These are phyloP conservation scores for Rhea pennata DNA, from an alignment of 2,113 vertebrate genomes.

Conservation along the genomic window DNA sequence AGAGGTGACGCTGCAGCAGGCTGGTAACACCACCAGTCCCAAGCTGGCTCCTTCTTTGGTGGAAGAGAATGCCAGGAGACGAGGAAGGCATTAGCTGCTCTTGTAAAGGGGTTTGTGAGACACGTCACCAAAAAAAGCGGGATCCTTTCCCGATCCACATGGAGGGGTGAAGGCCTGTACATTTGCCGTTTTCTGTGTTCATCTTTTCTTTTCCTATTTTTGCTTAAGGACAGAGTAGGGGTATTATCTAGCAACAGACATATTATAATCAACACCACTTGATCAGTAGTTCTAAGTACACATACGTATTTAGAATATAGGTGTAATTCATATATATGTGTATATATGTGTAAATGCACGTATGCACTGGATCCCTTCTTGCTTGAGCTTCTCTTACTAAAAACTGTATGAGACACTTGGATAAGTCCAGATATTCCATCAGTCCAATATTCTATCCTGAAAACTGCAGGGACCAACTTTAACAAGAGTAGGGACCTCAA, in stretches of 20 bases:
- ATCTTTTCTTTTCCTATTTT: not conserved
- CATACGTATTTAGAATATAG: not conserved
- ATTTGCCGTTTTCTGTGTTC: not conserved
- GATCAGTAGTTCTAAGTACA: not conserved
- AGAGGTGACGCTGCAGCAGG: not conserved
- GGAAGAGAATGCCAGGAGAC: not conserved
- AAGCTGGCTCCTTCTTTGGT: not conserved
- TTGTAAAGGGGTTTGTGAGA: not conserved
- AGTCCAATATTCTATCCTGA: not conserved
- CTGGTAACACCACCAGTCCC: not conserved
- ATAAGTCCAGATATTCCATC: not conserved
- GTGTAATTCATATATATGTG: too few species aligned
- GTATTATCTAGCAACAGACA: accelerated
- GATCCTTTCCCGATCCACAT: not conserved
- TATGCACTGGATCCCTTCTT: not conserved
- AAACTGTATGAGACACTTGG: not conserved
- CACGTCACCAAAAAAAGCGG: not conserved
- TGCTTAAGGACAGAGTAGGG: not conserved
- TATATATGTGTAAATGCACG: too few species aligned
- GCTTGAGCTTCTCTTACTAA: not conserved
- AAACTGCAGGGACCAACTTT: not conserved
- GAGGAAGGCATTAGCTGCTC: too few species aligned
- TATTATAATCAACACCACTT: not conserved
- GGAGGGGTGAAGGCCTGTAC: not conserved
- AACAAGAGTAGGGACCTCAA: not conserved